A percentile compares a stretch with the other conserved stretches of the same genome.
phyloP scores from a whole-genome alignment of 2,797 vertebrate species.

The Onychomys torridus region DNA sequence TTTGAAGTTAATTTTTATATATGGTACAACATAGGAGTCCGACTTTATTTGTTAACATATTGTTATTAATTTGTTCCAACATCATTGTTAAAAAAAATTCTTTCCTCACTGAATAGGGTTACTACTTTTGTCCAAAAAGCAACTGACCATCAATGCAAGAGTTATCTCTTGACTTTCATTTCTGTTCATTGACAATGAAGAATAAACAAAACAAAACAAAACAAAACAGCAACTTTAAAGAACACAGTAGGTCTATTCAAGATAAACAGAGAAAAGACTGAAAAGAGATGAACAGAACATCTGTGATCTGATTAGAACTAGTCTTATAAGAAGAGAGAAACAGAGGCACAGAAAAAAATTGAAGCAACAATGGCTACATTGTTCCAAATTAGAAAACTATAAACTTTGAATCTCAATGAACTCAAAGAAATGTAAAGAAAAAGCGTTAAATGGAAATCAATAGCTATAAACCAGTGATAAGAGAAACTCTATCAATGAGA shows the following conservation, averaged over 20 bases:
- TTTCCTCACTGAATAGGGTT: background rate
- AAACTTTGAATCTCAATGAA: background rate
- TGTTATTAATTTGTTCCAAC: background rate
- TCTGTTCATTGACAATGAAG: background rate
- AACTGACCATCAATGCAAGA: background rate
- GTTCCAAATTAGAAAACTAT: background rate
- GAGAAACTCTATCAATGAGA: background rate
- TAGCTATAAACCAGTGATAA: background rate
- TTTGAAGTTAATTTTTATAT: background rate
- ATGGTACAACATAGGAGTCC: background rate
- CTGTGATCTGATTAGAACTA: background rate
- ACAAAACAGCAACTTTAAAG: background rate
- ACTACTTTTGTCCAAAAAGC: background rate
- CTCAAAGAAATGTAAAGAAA: background rate
- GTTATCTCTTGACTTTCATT: background rate
- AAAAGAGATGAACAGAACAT: background rate
- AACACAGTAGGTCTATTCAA: background rate
- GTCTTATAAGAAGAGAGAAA: background rate
- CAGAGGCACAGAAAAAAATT: background rate
- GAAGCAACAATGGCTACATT: background rate
- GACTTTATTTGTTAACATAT: background rate
- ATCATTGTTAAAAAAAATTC: background rate
- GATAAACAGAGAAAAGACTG: background rate
- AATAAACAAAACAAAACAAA: background rate
- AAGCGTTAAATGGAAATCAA: background rate